A percentile compares a stretch with the other conserved stretches of the same genome.
Conservation (phyloP, 2,888 invertebrate genomes). For the Hypomecis atomaria region DNA sequence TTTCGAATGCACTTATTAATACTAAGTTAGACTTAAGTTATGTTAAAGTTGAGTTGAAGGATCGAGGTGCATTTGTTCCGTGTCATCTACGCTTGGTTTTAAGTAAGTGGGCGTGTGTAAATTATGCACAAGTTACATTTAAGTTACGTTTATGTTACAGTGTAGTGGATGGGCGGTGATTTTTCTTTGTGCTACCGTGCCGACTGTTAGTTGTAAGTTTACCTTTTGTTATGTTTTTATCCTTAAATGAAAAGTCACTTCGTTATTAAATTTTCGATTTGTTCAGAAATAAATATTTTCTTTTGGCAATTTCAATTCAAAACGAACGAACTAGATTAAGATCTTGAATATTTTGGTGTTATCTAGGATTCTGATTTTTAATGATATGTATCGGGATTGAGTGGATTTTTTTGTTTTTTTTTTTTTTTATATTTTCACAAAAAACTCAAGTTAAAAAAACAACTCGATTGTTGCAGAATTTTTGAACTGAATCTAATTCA, state of each 20-base stretch:
- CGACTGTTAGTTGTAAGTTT: conserved; percentile 29
- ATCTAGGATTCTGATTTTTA: no score
- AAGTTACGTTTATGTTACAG: conserved; percentile 42
- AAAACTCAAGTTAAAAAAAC: no score
- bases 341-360: no score
- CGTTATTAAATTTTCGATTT: neutral
- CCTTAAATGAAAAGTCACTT: neutral
- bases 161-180: conserved; percentile 39
- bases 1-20: conserved; percentile 28
- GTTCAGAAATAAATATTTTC: no score
- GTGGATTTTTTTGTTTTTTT: no score
- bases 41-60: conserved; percentile 50
- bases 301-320: no score
- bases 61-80: conserved; percentile 54
- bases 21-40: conserved; percentile 42
- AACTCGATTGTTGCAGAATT: no score
- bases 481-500: no score
- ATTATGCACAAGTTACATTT: conserved; percentile 49
- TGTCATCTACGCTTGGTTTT: conserved; percentile 47
- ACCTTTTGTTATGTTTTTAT: conserved; percentile 19
- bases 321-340: no score
- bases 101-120: conserved; percentile 55
- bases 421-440: no score
- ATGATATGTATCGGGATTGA: no score
- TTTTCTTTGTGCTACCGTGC: conserved; percentile 46